Evolutionary conservation across 2,113 vertebrate genomes (phyloP).

Genomic region (Caranx melampygus): DNA sequence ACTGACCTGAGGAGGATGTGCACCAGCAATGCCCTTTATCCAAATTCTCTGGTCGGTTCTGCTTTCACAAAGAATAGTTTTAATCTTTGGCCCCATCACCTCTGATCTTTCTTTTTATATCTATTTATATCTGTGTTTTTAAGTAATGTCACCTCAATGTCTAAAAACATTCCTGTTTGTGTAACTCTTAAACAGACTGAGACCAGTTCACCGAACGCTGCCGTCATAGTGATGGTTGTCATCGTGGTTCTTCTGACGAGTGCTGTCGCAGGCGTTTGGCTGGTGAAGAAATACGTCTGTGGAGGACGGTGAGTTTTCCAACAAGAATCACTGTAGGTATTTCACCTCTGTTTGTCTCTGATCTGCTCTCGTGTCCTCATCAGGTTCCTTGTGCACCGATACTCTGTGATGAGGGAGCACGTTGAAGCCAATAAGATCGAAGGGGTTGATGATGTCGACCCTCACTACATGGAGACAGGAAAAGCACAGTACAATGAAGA

Average conservation of each 20-base stretch:
- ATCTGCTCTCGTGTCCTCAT: constrained; percentile 5
- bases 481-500: constrained; percentile 90
- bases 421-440: constrained; percentile 89
- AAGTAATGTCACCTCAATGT: background rate
- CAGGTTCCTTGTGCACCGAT: constrained; percentile 95
- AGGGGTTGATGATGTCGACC: constrained; percentile 85
- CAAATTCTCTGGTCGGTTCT: constrained; percentile 76
- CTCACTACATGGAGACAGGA: constrained; percentile 73
- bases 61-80: background rate
- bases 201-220: constrained; percentile 76
- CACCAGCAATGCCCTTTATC: constrained; percentile 83
- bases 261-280: constrained; percentile 82
- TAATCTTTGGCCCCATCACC: background rate
- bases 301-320: constrained; percentile 90
- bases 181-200: constrained; percentile 58
- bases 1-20: constrained; percentile 90
- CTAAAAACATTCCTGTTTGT: background rate
- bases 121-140: background rate
- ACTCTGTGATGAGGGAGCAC: constrained; percentile 91
- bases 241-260: constrained; percentile 86
- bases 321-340: background rate
- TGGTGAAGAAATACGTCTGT: constrained; percentile 94
- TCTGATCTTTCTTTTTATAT: too few species aligned
- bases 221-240: constrained; percentile 86
- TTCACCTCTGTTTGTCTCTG: background rate